These are phyloP conservation scores for Brachionus sp. DNA, from an alignment of 1,140 invertebrate genomes.

Conservation along the genomic window DNA sequence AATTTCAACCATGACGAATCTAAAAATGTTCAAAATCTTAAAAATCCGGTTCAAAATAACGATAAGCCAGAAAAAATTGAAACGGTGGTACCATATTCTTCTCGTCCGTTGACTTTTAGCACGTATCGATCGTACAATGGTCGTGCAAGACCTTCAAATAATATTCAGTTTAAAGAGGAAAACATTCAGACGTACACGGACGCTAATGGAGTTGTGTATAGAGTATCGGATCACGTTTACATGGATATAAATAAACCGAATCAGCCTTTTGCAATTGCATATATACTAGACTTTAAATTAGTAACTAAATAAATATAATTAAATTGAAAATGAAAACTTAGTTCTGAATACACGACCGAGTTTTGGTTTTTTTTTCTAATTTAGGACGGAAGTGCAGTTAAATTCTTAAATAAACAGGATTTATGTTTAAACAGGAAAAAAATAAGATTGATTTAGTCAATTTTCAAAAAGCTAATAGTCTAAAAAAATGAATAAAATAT, in stretches of 20 bases:
- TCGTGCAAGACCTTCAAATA: neutral
- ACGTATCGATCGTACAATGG: constrained; percentile 40
- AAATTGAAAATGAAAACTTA: neutral
- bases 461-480: neutral
- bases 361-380: neutral
- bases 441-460: neutral
- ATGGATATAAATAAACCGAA: constrained; percentile 42
- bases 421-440: neutral
- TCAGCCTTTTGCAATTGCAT: constrained; percentile 43
- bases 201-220: constrained; percentile 42
- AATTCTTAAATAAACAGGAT: neutral
- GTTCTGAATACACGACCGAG: neutral
- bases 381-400: neutral
- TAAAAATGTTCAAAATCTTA: neutral
- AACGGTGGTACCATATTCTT: neutral
- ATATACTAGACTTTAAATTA: constrained; percentile 37
- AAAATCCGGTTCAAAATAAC: neutral
- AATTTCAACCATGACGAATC: constrained; percentile 9
- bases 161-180: constrained; percentile 42
- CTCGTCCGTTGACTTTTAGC: constrained; percentile 19
- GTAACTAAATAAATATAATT: constrained; percentile 14
- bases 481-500: neutral
- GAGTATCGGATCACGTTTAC: constrained; percentile 42
- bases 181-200: constrained; percentile 36
- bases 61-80: neutral